These are phyloP conservation scores for Temnothorax curvispinosus DNA, from an alignment of 1,140 invertebrate genomes.

Conservation along the genomic window DNA sequence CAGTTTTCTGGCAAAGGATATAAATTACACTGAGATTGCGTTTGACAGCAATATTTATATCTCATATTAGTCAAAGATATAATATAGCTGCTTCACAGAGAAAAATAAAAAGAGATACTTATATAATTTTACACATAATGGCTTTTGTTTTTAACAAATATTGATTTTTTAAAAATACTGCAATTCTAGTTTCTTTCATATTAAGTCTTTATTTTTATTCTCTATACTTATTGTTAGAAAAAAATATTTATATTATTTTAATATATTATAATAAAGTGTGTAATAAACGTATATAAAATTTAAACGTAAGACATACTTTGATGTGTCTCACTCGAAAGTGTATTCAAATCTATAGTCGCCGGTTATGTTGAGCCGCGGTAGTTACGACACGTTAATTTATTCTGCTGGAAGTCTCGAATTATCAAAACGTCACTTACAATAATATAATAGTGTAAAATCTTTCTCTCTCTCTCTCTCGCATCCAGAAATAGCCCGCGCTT, in stretches of 20 bases:
- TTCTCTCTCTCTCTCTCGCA: too few species aligned
- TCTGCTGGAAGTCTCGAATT: neutral
- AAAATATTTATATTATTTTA: neutral
- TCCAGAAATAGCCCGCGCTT: neutral
- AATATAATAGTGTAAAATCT: conserved; percentile 24
- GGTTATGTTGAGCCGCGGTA: neutral
- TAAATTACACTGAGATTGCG: conserved; percentile 36
- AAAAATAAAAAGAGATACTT: neutral
- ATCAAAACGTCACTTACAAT: conserved; percentile 49
- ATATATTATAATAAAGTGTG: neutral
- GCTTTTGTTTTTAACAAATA: neutral
- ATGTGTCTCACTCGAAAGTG: neutral
- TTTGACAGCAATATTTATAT: conserved; percentile 39
- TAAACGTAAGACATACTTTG: neutral
- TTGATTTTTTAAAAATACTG: neutral
- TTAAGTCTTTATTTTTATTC: neutral
- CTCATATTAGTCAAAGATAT: neutral
- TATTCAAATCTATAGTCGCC: neutral
- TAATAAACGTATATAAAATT: neutral
- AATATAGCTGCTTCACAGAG: neutral
- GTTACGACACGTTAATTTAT: conserved; percentile 31
- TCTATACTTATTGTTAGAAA: neutral
- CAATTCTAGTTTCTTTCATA: neutral
- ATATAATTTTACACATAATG: neutral
- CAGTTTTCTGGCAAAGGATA: conserved; percentile 4